Conservation (phyloP, 2,888 invertebrate species). For the Spisula subtruncata region DNA sequence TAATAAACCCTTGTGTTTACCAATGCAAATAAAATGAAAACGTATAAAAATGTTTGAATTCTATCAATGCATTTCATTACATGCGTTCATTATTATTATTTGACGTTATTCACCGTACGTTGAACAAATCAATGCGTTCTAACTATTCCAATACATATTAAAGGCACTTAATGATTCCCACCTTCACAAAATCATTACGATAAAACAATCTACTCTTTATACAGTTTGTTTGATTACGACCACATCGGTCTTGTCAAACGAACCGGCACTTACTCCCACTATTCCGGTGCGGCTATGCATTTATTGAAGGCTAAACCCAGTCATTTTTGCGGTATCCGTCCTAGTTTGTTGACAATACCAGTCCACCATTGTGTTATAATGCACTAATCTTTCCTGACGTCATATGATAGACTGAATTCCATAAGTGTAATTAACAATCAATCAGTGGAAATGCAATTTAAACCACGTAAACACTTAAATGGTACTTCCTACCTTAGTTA, state of each 20-base stretch:
- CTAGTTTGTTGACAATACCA: not conserved
- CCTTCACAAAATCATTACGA: not conserved
- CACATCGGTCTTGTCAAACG: not conserved
- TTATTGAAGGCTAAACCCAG: not conserved
- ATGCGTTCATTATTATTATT: not conserved
- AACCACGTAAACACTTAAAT: no score
- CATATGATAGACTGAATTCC: no score
- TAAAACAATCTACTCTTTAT: not conserved
- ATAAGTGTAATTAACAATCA: no score
- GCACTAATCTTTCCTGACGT: not conserved
- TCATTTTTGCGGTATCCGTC: not conserved
- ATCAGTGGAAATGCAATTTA: no score
- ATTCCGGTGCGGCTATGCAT: constrained; percentile 10
- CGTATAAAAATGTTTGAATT: not conserved
- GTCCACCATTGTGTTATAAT: not conserved
- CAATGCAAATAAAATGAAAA: not conserved
- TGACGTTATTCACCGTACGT: not conserved
- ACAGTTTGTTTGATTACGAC: not conserved
- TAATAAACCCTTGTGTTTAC: not conserved
- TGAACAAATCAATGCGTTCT: not conserved
- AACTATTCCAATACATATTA: not conserved
- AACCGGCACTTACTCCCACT: constrained; percentile 10
- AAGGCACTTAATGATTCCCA: not conserved
- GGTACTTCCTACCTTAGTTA: no score
- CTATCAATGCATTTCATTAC: not conserved